Base-by-base conservation (phyloP, 2,888 invertebrate species). In the Ptilodon capucinus region DNA sequence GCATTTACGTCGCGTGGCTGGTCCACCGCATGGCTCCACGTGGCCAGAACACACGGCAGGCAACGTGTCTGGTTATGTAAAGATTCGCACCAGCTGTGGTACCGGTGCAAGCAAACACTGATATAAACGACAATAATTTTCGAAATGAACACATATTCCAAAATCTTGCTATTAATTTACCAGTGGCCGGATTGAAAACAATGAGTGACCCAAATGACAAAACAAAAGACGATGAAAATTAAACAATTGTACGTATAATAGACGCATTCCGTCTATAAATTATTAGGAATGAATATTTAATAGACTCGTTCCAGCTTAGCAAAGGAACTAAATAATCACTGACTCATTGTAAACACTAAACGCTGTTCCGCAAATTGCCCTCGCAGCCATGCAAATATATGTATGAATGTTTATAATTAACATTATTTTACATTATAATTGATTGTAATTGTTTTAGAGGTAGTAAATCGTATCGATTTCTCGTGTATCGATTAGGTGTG, bases 11-110 rank as follows among this genome's bases (percentile, higher is more conserved):
- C 68, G 60, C 59, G 71, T 76, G 75, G 71, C 59, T 35, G 19
- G 56, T 43, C 48, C 36, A 36, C 46, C 42, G 43, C 61, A 62
- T 53, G 54, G 48, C 61, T 63, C 76, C 81, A 81, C 84, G 82
- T 81, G 81, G 77, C 19, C 76, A 49, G 42, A 52, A 49, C 78
- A 73, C 68, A 63, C 59, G 73, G 51, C 62, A 42, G 44, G 60
- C 73, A 75, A 77, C 77, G 79, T 79, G 78, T 71, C 51, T 51
- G 42, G 62, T 84, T 85, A 83, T 69, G 71, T 76, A 81, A 84
- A 73, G 48, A 48, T 25, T 54, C 50, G 42, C 38, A 44, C 48
- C 50, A 49, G 44, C 47, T 51, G 51, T 45, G 47, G 58, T 54
- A 60, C 51, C 60, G n/a, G n/a, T n/a, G n/a, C 60, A 38, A 19